These are phyloP conservation scores for Nannospalax galili DNA, from an alignment of 2,113 vertebrate species.

Conservation along the genomic window DNA sequence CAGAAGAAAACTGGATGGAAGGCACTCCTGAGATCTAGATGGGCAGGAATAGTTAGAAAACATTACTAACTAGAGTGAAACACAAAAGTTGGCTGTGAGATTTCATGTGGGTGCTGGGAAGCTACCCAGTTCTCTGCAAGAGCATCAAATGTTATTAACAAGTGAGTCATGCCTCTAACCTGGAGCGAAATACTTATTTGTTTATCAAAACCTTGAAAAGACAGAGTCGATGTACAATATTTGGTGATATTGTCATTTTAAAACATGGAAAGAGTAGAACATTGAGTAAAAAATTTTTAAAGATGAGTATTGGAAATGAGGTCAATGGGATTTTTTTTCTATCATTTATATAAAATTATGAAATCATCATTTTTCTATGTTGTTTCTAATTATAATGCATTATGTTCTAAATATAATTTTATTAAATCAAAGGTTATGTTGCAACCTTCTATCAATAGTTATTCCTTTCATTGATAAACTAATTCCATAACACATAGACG, in stretches of 20 bases:
- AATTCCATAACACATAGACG: background rate
- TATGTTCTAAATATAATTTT: background rate
- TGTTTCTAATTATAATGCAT: background rate
- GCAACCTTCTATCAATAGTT: constrained; percentile 40
- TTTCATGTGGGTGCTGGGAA: too few relatives aligned
- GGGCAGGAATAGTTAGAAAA: background rate
- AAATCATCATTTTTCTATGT: background rate
- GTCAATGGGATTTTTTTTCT: background rate
- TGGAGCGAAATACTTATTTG: background rate
- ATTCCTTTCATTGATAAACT: background rate
- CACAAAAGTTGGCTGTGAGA: background rate
- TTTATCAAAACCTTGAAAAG: background rate
- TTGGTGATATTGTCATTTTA: background rate
- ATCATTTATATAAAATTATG: background rate
- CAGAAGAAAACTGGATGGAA: background rate
- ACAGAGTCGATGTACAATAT: background rate
- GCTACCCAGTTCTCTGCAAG: too few relatives aligned
- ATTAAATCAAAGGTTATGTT: constrained; percentile 55
- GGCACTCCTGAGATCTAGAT: background rate
- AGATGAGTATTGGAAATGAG: background rate
- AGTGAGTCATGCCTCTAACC: too few relatives aligned
- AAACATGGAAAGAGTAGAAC: background rate
- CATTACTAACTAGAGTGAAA: background rate
- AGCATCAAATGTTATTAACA: too few relatives aligned
- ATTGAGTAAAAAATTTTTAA: background rate